These are phyloP conservation scores for Petrocephalus sullivani DNA, from an alignment of 2,797 vertebrate genomes.

Conservation along the genomic window DNA sequence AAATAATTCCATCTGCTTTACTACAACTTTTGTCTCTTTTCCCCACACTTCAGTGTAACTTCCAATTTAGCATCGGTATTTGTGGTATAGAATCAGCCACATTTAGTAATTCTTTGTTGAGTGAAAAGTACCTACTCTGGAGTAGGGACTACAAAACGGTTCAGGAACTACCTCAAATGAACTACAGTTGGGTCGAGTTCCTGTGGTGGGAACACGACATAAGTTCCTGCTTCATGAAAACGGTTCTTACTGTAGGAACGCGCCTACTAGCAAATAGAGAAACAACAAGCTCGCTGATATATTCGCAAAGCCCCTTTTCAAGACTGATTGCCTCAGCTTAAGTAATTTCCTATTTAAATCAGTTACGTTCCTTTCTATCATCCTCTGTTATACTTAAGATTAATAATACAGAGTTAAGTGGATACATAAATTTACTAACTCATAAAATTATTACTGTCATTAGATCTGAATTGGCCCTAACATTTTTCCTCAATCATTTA, in stretches of 20 bases:
- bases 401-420: neutral
- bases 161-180: neutral
- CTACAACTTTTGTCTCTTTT: neutral
- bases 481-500: neutral
- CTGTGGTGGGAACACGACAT: neutral
- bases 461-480: conserved; percentile 1
- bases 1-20: neutral
- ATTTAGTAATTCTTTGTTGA: neutral
- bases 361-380: neutral
- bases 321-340: neutral
- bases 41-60: neutral
- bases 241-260: neutral
- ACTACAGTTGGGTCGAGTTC: neutral
- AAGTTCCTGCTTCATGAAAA: neutral
- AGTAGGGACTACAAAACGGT: neutral
- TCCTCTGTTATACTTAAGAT: conserved; percentile 5
- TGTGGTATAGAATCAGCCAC: neutral
- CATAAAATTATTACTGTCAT: neutral
- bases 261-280: neutral
- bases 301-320: neutral
- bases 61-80: neutral
- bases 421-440: conserved; percentile 2
- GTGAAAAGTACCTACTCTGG: neutral
- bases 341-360: neutral
- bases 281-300: neutral